A percentile compares a stretch with the other conserved stretches of the same genome.
phyloP scores from a whole-genome alignment of 2,113 vertebrate genomes.

The Nesogale talazaci region DNA sequence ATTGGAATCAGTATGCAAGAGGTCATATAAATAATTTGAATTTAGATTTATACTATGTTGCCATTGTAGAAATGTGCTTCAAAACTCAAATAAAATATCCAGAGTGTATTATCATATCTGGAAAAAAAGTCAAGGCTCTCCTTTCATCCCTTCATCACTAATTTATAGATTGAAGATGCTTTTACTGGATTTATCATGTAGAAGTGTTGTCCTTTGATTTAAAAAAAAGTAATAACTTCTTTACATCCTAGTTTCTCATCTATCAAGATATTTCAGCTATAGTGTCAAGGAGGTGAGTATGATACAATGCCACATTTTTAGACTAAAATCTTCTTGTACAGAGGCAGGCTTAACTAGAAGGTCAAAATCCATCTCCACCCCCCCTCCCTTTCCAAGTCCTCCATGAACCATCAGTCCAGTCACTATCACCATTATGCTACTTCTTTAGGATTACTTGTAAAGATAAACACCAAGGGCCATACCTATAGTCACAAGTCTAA shows the following conservation, averaged over 20 bases:
- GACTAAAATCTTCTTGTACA: too few relatives aligned
- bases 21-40: background rate
- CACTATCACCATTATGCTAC: too few relatives aligned
- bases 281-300: too few relatives aligned
- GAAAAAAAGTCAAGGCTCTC: background rate
- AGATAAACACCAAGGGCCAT: too few relatives aligned
- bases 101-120: background rate
- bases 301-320: too few relatives aligned
- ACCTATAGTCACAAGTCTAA: too few relatives aligned
- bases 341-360: too few relatives aligned
- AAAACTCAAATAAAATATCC: background rate
- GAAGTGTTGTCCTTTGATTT: slow-evolving; percentile 2
- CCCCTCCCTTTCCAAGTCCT: too few relatives aligned
- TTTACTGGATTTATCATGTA: background rate
- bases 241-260: background rate
- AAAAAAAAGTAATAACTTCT: slow-evolving; percentile 53
- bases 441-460: too few relatives aligned
- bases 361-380: too few relatives aligned
- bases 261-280: slow-evolving; percentile 31
- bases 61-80: background rate
- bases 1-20: background rate
- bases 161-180: background rate
- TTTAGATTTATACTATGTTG: background rate
- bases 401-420: too few relatives aligned
- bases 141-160: background rate